Percentiles rank a stretch among this genome's conserved stretches.
Evolutionary conservation across 2,797 vertebrate genomes (phyloP).

Genomic region (Hephaestus fuliginosus): DNA sequence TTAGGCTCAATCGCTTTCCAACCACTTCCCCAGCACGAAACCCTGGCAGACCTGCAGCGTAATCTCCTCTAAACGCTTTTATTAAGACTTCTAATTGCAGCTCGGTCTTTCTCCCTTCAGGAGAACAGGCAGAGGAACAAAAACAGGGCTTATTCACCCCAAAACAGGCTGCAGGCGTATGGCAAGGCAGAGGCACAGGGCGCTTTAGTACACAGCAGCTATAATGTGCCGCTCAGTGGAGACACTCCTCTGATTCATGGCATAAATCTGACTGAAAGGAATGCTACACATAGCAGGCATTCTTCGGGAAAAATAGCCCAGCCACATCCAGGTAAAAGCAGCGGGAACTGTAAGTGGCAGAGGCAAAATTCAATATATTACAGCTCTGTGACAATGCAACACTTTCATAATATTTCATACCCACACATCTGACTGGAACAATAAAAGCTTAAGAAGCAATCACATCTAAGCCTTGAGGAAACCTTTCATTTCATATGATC

Average conservation of each 20-base stretch:
- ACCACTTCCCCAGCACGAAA: conserved; percentile 67
- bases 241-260: conserved; percentile 40
- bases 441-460: conserved; percentile 64
- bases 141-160: conserved; percentile 70
- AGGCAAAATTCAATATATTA: conserved; percentile 46
- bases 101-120: conserved; percentile 72
- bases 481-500: conserved; percentile 70
- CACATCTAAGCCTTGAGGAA: conserved; percentile 65
- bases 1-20: conserved; percentile 64
- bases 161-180: conserved; percentile 65
- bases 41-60: conserved; percentile 76
- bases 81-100: conserved; percentile 84
- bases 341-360: conserved; percentile 45
- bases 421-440: conserved; percentile 53
- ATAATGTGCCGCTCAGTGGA: conserved; percentile 21
- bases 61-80: conserved; percentile 82
- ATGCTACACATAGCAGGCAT: conserved; percentile 16
- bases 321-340: conserved; percentile 51
- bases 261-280: conserved; percentile 51
- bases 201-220: conserved; percentile 47
- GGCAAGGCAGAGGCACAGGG: conserved; percentile 46
- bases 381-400: conserved; percentile 51
- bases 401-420: conserved; percentile 63
- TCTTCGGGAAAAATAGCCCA: conserved; percentile 45
- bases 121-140: conserved; percentile 71